Evolutionary conservation across 2,888 invertebrate genomes (phyloP).

Genomic region (Eurois occulta): DNA sequence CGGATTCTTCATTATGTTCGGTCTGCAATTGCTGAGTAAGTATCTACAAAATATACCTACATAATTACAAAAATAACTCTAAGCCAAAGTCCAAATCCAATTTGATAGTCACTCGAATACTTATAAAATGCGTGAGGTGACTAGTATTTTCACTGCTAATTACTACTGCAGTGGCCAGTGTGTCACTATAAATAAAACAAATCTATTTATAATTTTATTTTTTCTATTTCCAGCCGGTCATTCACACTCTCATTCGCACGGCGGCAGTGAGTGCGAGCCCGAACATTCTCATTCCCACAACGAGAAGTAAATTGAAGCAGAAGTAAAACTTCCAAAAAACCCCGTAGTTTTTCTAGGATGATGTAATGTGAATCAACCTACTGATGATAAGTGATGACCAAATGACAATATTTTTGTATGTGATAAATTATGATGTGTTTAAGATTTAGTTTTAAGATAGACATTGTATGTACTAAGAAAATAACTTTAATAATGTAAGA

Average conservation of each 20-base stretch:
- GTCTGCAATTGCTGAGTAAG: constrained; percentile 91
- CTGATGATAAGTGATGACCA: constrained; percentile 36
- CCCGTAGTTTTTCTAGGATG: not conserved
- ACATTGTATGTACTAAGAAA: constrained; percentile 2
- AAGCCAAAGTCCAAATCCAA: not conserved
- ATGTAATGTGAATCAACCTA: constrained; percentile 13
- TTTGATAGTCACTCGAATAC: not conserved
- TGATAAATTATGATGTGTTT: constrained; percentile 49
- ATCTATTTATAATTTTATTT: constrained; percentile 20
- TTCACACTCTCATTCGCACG: constrained; percentile 75
- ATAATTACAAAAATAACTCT: not conserved
- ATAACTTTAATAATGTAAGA: constrained; percentile 26
- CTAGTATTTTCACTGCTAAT: not conserved
- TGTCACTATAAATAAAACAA: not conserved
- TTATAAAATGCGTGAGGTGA: not conserved
- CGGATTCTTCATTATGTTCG: constrained; percentile 94
- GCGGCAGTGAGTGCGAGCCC: constrained; percentile 40
- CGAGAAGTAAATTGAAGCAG: constrained; percentile 33
- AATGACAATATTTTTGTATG: constrained; percentile 56
- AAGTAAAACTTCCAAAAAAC: not conserved
- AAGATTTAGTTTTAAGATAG: constrained; percentile 36
- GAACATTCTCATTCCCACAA: constrained; percentile 73
- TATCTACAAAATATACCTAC: constrained; percentile 60
- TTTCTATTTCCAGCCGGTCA: constrained; percentile 80
- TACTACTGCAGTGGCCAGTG: not conserved